A percentile compares a stretch with the other conserved stretches of the same genome.
phyloP scores from a whole-genome alignment of 2,888 invertebrate species.

The Cheilosia vernalis region DNA sequence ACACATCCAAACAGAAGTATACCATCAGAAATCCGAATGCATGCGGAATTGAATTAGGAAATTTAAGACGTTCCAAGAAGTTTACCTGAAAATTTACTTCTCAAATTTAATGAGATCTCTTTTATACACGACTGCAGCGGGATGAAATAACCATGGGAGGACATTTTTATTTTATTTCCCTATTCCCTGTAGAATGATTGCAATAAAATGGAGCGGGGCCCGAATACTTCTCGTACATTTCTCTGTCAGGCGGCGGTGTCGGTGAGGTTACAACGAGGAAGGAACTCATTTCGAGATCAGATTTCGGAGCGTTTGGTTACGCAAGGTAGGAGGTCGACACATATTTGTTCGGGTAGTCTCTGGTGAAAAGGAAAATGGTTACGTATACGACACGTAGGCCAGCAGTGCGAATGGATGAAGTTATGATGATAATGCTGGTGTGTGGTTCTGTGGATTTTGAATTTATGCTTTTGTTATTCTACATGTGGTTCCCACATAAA shows the following conservation, averaged over 20 bases:
- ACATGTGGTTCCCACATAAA: neutral
- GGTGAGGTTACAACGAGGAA: constrained; percentile 23
- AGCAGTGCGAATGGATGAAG: constrained; percentile 32
- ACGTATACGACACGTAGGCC: constrained; percentile 60
- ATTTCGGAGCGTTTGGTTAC: constrained; percentile 48
- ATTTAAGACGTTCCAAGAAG: constrained; percentile 65
- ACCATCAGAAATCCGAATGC: constrained; percentile 39
- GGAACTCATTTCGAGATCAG: constrained; percentile 62
- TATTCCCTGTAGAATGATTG: constrained; percentile 48
- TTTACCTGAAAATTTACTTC: constrained; percentile 49
- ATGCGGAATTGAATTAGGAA: constrained; percentile 69
- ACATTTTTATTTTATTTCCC: constrained; percentile 51
- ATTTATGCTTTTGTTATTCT: constrained; percentile 29
- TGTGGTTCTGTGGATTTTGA: constrained; percentile 44
- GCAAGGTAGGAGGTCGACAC: constrained; percentile 28
- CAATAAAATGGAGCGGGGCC: constrained; percentile 34
- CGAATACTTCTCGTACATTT: neutral
- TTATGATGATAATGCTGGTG: constrained; percentile 50
- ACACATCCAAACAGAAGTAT: constrained; percentile 14
- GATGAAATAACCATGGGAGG: neutral
- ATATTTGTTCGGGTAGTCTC: constrained; percentile 8
- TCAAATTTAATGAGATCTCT: constrained; percentile 60
- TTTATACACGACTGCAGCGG: constrained; percentile 39
- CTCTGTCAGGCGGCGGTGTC: constrained; percentile 4
- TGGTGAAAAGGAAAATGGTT: constrained; percentile 19